Conservation (phyloP, 2,797 vertebrate genomes). For the Neopelma chrysocephalum region DNA sequence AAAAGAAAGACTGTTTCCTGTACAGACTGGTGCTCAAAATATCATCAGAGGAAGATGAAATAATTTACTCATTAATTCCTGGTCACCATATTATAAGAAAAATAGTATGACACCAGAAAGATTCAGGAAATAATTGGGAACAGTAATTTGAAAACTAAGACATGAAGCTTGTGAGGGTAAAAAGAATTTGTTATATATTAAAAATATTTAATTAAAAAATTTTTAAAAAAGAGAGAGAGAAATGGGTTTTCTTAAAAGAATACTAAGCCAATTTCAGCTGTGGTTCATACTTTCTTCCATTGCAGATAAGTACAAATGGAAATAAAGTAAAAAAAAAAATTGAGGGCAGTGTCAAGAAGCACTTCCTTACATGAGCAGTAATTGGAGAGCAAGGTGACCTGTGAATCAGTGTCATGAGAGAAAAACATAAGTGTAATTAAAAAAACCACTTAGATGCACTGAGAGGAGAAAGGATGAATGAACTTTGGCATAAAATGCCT, state of each 20-base stretch:
- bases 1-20: slow-evolving; percentile 22
- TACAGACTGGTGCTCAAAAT: not conserved
- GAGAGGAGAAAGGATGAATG: slow-evolving; percentile 21
- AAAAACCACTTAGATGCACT: slow-evolving; percentile 41
- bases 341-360: slow-evolving; percentile 43
- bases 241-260: slow-evolving; percentile 28
- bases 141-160: slow-evolving; percentile 7
- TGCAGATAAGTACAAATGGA: not conserved
- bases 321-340: slow-evolving; percentile 27
- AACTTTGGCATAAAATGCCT: slow-evolving; percentile 16
- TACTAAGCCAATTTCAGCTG: not conserved
- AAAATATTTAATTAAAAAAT: not conserved
- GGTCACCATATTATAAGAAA: not conserved
- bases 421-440: slow-evolving; percentile 57
- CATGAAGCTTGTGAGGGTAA: not conserved
- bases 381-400: slow-evolving; percentile 48
- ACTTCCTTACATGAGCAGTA: slow-evolving; percentile 36
- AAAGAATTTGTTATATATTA: not conserved
- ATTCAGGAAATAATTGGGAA: not conserved
- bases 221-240: not conserved
- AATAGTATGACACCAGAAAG: not conserved
- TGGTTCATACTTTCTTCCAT: slow-evolving; percentile 5
- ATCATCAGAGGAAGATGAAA: not conserved
- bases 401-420: slow-evolving; percentile 12
- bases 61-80: slow-evolving; percentile 7